phyloP scores from a whole-genome alignment of 2,888 invertebrate genomes.

The Agrilus biguttatus region DNA sequence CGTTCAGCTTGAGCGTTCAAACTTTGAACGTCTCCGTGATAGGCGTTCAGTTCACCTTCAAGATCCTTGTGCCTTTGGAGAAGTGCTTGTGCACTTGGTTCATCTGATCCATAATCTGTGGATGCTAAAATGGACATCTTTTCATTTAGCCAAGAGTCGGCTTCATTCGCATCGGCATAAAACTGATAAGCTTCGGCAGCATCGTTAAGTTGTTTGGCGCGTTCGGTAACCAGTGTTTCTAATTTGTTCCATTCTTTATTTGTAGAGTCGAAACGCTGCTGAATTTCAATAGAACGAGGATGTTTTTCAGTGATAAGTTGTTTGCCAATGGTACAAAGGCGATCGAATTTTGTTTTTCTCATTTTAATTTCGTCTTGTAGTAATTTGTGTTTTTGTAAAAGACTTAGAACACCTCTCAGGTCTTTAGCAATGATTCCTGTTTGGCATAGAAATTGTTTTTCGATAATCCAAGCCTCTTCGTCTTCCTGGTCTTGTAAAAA shows the following conservation, averaged over 20 bases:
- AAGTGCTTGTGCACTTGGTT: conserved; percentile 78
- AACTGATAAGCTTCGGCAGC: conserved; percentile 92
- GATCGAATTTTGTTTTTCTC: conserved; percentile 53
- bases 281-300: conserved; percentile 68
- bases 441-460: conserved; percentile 86
- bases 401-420: conserved; percentile 71
- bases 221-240: conserved; percentile 61
- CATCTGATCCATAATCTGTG: conserved; percentile 81
- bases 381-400: conserved; percentile 87
- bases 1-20: conserved; percentile 67
- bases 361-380: conserved; percentile 79
- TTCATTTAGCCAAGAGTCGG: conserved; percentile 95
- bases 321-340: conserved; percentile 43
- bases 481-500: conserved; percentile 96
- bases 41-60: conserved; percentile 79
- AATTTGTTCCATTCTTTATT: conserved; percentile 81
- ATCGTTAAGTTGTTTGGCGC: conserved; percentile 66
- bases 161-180: conserved; percentile 94
- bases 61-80: conserved; percentile 75
- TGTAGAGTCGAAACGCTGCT: conserved; percentile 62
- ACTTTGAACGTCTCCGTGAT: conserved; percentile 66
- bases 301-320: conserved; percentile 69
- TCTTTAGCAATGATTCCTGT: conserved; percentile 91
- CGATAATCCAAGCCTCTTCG: conserved; percentile 92
- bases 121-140: conserved; percentile 83